Conservation (phyloP, 2,888 invertebrate genomes). For the Eretmocerus hayati region DNA sequence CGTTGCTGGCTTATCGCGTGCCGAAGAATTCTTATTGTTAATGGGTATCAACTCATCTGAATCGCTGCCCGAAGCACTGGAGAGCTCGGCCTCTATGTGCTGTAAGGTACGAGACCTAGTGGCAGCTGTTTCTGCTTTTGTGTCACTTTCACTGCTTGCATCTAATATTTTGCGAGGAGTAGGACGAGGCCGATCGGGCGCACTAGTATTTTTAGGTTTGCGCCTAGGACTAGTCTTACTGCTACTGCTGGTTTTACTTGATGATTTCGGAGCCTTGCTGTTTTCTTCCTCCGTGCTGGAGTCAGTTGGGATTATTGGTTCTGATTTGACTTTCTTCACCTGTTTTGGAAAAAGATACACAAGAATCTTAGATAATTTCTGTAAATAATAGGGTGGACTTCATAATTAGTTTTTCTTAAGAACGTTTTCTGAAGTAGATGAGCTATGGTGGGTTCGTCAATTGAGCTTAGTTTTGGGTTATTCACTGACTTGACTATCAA, state of each 20-base stretch:
- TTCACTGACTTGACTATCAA: too few species aligned
- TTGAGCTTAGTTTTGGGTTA: too few species aligned
- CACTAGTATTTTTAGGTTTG: conserved; percentile 39
- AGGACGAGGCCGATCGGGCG: conserved; percentile 46
- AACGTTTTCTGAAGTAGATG: too few species aligned
- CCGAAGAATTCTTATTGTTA: conserved; percentile 40
- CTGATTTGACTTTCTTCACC: conserved; percentile 27
- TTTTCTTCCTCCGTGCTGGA: conserved; percentile 58
- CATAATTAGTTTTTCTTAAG: neutral
- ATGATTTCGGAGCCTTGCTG: conserved; percentile 39
- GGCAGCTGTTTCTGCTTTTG: conserved; percentile 18
- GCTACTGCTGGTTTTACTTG: conserved; percentile 29
- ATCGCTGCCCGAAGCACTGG: conserved; percentile 63
- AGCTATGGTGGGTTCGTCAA: too few species aligned
- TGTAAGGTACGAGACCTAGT: conserved; percentile 56
- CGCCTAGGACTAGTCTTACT: conserved; percentile 29
- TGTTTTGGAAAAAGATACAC: neutral
- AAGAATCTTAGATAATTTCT: neutral
- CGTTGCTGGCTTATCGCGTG: conserved; percentile 45
- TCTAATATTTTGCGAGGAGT: conserved; percentile 38
- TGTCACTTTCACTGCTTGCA: conserved; percentile 43
- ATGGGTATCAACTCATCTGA: conserved; percentile 73
- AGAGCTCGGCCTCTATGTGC: conserved; percentile 71
- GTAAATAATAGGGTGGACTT: neutral
- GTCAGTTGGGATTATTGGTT: conserved; percentile 43